Evolutionary conservation across 2,888 invertebrate genomes (phyloP).

Genomic region (Mythimna pallens): DNA sequence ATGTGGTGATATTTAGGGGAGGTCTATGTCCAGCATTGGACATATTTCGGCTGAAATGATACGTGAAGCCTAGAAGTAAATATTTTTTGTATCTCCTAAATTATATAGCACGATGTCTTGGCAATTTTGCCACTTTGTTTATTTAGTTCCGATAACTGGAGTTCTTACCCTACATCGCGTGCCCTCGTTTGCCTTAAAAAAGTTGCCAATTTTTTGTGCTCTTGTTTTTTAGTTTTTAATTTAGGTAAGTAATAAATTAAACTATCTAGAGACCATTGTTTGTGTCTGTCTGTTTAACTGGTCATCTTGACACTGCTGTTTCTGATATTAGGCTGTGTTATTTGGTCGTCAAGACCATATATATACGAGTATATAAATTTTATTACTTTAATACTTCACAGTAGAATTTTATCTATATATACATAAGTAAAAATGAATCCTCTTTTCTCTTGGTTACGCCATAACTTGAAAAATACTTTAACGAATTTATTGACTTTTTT

Average conservation of each 20-base stretch:
- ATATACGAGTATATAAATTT: too few relatives aligned
- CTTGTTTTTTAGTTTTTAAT: conserved; percentile 10
- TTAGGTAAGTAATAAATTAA: conserved; percentile 22
- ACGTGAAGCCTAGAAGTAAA: not conserved
- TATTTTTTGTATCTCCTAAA: not conserved
- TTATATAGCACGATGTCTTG: not conserved
- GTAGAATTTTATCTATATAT: too few relatives aligned
- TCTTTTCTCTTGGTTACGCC: too few relatives aligned
- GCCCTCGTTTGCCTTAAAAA: conserved; percentile 19
- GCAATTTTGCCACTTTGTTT: not conserved
- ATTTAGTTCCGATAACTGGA: conserved; percentile 8
- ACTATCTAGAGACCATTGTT: not conserved
- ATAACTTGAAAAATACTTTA: too few relatives aligned
- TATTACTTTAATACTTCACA: too few relatives aligned
- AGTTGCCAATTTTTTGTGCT: conserved; percentile 6
- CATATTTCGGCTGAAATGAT: too few relatives aligned
- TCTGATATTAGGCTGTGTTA: not conserved
- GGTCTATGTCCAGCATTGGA: too few relatives aligned
- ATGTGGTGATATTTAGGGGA: too few relatives aligned
- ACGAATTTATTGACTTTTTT: too few relatives aligned
- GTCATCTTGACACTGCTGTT: not conserved
- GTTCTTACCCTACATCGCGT: conserved; percentile 7
- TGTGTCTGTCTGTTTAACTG: not conserved
- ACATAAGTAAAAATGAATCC: too few relatives aligned
- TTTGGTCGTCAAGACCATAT: not conserved